Base-by-base conservation (phyloP, 2,888 invertebrate genomes). In the Dryocosmus kuriphilus region DNA sequence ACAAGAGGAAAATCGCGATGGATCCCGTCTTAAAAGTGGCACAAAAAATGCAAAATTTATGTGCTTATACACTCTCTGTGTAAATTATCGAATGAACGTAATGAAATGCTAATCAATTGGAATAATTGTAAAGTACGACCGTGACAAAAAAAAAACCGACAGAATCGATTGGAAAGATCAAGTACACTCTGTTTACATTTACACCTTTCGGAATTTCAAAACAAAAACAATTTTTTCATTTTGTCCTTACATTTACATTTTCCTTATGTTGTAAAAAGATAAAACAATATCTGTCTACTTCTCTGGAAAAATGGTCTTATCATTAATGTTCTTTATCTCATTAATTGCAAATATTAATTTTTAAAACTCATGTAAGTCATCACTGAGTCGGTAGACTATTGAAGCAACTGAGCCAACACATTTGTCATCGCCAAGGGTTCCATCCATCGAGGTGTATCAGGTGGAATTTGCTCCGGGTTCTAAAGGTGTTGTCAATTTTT, bases 81-180 rank as follows among this genome's bases (percentile, higher is more conserved):
- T 57, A 57, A 76, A 79, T 79, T 63, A 55, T 60, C 74, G 46
- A 32, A 74, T 74, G 74, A 63, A 14, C 32, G 38, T 22, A 30
- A 76, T 76, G 41, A 63, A 62, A 77, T 80, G 80, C 65, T 76
- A 80, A 80, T 80, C n/a, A 57, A 76, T 73, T 60, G 24, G 80
- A 74, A 71, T 61, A 51, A 55, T 32, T 22, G 30, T 27, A 65
- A 41, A 61, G 51, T 46, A 51, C 41, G 30, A 75, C 30, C 51
- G 30, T 71, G 65, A 71, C n/a, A 11, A 24, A 22, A 55, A 46
- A 46, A 65, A 51, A 51, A 51, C 27, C 30, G 7, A 51, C 27
- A 71, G 46, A 51, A 71, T 24, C 46, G 51, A 71, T 51, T 71
- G 6, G 46, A 71, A 71, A 71, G 27, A 71, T 30, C 19, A 7